Percentiles rank a stretch among this genome's conserved stretches.
Conservation (phyloP, 2,797 vertebrate species). For the Schizopygopsis pylzovi region DNA sequence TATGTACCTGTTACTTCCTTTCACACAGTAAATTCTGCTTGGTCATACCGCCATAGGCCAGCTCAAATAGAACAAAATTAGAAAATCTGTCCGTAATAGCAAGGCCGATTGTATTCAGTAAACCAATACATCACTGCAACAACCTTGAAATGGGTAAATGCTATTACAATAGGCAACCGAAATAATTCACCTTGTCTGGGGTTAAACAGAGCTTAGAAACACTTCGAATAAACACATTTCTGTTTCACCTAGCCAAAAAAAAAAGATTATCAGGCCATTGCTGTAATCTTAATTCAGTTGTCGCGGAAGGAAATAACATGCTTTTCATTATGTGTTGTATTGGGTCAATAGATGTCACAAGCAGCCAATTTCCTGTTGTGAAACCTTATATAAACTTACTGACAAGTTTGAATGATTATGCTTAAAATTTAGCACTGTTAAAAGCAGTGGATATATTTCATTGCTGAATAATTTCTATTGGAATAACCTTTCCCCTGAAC, state of each 20-base stretch:
- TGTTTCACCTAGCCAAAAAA: not conserved
- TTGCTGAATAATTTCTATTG: not conserved
- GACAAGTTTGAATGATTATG: conserved; percentile 32
- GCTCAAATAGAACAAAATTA: conserved; percentile 56
- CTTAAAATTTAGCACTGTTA: conserved; percentile 18
- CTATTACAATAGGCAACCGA: conserved; percentile 22
- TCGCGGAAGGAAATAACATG: conserved; percentile 27
- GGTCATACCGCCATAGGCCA: conserved; percentile 30
- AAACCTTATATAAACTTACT: not conserved
- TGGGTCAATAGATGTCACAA: conserved; percentile 37
- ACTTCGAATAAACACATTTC: conserved; percentile 44
- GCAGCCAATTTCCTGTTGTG: not conserved
- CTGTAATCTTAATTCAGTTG: conserved; percentile 29
- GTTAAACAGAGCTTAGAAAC: conserved; percentile 44
- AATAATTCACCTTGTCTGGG: conserved; percentile 58
- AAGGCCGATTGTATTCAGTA: conserved; percentile 54
- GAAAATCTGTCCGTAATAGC: conserved; percentile 57
- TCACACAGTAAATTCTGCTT: conserved; percentile 19
- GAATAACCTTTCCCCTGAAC: not conserved
- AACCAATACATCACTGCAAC: conserved; percentile 55
- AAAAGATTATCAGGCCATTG: conserved; percentile 17
- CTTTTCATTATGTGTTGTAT: conserved; percentile 3
- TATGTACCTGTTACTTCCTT: conserved; percentile 44
- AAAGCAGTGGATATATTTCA: conserved; percentile 15
- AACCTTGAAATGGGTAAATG: conserved; percentile 47